Base-by-base conservation (phyloP, 2,888 invertebrate genomes). In the Leucozona laternaria region DNA sequence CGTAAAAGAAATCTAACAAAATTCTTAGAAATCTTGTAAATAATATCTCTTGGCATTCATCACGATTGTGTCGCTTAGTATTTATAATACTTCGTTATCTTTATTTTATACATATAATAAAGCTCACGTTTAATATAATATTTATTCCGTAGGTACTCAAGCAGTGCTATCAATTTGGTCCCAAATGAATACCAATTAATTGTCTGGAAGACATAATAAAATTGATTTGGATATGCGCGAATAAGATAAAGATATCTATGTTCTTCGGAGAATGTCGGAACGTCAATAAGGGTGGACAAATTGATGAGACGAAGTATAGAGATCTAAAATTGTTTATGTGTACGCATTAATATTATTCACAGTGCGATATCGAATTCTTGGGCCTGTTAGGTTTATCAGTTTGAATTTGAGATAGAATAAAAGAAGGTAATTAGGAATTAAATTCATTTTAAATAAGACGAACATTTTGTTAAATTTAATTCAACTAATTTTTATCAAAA, bases 151-250 rank as follows among this genome's bases (percentile, higher is more conserved):
- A 10, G 17, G 25, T 43, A 7, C 31, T 8, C 13, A 60, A 20
- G 45, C 31, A 48, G 20, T 15, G 4, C 31, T 66, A 66, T 66
- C 66, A 66, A 66, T 66, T 66, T 48, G 2, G 20, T 48, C 66
- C 31, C 66, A 66, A 66, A 48, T 66, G 66, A 66, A 66, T 66
- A 48, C 66, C 48, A 66, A 66, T 66, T 66, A 66, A 48, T 66
- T 66, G 66, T 48, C 48, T 66, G 34, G 48, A 66, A 64, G 64
- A 64, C 45, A 64, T 20, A 64, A 66, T 20, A 34, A 34, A 66
- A 48, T 48, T 66, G 48, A 66, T 64, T 64, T 48, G 31, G 15
- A 48, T 66, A 48, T 66, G 31, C 66, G 20, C 48, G 8, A 48
- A 31, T 48, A 66, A 31, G 45, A 62, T 17, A 62, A 45, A 28